A percentile compares a stretch with the other conserved stretches of the same genome.
These are phyloP conservation scores for Congeria kusceri DNA, from an alignment of 2,888 invertebrate species.

Conservation along the genomic window DNA sequence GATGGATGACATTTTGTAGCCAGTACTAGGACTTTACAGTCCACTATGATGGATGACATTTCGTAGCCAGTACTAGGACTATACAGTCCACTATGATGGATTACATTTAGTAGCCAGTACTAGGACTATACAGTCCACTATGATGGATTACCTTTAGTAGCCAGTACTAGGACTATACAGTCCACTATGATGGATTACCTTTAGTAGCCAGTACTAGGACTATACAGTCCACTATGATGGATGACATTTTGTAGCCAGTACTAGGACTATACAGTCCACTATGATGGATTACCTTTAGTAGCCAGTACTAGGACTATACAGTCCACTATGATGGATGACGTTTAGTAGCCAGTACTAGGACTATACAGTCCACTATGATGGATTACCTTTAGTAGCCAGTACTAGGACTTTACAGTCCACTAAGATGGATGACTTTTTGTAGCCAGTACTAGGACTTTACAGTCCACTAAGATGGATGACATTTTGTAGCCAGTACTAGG, in stretches of 20 bases:
- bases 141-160: conserved; percentile 78
- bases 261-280: conserved; percentile 86
- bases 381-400: no score
- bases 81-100: conserved; percentile 86
- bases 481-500: conserved; percentile 84
- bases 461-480: conserved; percentile 42
- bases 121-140: neutral
- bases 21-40: neutral
- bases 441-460: conserved; percentile 79
- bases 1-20: no score
- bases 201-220: no score
- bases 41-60: conserved; percentile 58
- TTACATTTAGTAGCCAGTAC: no score
- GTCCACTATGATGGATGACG: conserved; percentile 46
- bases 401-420: neutral
- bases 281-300: no score
- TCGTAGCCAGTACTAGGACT: conserved; percentile 85
- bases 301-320: neutral
- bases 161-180: conserved; percentile 85
- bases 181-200: no score
- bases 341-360: conserved; percentile 84
- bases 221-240: neutral
- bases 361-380: conserved; percentile 86
- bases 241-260: conserved; percentile 83
- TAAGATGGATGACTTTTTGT: conserved; percentile 73